phyloP scores from a whole-genome alignment of 1,140 invertebrate genomes.

The Uloborus diversus region DNA sequence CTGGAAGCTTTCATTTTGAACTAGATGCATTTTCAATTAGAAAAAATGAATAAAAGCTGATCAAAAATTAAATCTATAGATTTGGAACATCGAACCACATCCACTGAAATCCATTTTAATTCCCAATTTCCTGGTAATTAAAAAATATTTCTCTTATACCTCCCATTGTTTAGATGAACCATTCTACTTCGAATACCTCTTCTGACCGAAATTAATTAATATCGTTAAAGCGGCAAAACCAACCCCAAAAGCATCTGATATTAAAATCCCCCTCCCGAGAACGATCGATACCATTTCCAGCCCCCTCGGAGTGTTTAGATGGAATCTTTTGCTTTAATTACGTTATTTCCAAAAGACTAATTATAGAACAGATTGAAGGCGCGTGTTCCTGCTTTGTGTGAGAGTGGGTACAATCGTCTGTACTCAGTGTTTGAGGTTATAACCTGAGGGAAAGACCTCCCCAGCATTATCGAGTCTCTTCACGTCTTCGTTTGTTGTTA shows the following conservation, averaged over 20 bases:
- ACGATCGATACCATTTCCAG: background rate
- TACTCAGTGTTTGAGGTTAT: background rate
- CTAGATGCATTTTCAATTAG: too few species aligned
- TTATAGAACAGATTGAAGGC: background rate
- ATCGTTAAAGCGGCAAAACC: background rate
- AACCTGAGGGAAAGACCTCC: too few species aligned
- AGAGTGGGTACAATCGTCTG: background rate
- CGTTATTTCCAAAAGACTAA: constrained; percentile 20
- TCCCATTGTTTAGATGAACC: background rate
- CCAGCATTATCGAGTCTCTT: too few species aligned
- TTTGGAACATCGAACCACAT: too few species aligned
- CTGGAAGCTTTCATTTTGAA: too few species aligned
- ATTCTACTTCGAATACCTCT: background rate
- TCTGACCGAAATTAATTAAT: constrained; percentile 7
- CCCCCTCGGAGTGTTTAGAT: background rate
- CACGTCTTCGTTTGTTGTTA: too few species aligned
- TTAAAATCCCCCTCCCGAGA: background rate
- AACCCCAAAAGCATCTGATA: background rate
- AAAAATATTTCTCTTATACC: background rate
- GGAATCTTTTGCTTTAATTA: constrained; percentile 20
- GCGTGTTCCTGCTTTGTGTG: too few species aligned
- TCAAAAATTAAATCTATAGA: too few species aligned
- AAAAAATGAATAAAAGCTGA: too few species aligned
- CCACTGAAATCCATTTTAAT: too few species aligned
- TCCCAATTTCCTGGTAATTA: too few species aligned